Conservation (phyloP, 2,113 vertebrate genomes). For the Hippocampus barbouri region DNA sequence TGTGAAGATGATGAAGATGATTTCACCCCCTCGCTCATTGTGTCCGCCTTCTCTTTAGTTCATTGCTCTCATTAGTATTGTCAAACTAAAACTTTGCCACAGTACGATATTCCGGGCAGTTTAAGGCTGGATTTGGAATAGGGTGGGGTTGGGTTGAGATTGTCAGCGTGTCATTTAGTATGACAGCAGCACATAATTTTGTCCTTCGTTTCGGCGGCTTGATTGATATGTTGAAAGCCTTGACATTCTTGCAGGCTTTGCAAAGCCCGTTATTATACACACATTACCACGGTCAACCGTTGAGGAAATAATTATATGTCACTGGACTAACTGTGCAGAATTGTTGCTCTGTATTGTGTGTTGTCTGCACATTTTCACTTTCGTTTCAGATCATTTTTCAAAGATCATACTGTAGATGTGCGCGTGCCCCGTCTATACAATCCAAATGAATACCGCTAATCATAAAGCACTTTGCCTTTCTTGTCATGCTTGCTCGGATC, state of each 20-base stretch:
- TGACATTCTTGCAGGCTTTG: slow-evolving; percentile 84
- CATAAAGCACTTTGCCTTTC: background rate
- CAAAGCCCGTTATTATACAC: slow-evolving; percentile 95
- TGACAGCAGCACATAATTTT: slow-evolving; percentile 81
- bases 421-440: background rate
- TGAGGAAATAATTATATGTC: slow-evolving; percentile 97
- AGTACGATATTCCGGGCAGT: background rate
- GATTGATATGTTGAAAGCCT: slow-evolving; percentile 89
- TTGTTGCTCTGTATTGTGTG: slow-evolving; percentile 30
- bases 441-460: background rate
- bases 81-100: slow-evolving; percentile 19
- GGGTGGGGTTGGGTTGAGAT: slow-evolving; percentile 31
- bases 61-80: slow-evolving; percentile 5
- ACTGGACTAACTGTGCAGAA: slow-evolving; percentile 79
- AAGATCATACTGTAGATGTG: slow-evolving; percentile 4
- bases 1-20: background rate
- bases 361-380: slow-evolving; percentile 2
- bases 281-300: slow-evolving; percentile 92
- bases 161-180: slow-evolving; percentile 76
- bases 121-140: background rate
- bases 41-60: slow-evolving; percentile 12
- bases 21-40: background rate
- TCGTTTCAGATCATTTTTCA: background rate
- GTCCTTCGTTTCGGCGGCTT: slow-evolving; percentile 86
- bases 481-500: background rate